Evolutionary conservation across 2,888 invertebrate genomes (phyloP).

Genomic region (Trichacis sp.): DNA sequence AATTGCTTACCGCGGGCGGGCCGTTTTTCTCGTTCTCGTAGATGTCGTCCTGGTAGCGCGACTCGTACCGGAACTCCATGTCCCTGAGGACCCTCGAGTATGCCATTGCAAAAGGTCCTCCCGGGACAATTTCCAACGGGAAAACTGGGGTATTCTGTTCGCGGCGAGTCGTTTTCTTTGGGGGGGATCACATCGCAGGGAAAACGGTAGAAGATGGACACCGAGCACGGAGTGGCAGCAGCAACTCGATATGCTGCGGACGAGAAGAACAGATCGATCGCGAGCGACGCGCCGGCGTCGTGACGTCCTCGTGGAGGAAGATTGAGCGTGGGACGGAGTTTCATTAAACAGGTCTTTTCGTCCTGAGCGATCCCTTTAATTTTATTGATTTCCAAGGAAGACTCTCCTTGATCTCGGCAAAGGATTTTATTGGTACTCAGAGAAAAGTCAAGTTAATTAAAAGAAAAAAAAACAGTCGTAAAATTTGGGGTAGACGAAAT

Average conservation of each 20-base stretch:
- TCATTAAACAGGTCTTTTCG: not conserved
- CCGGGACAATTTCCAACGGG: no score
- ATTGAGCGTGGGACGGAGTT: constrained; percentile 2
- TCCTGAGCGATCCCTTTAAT: no score
- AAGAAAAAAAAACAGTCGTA: no score
- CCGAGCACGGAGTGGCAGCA: constrained; percentile 40
- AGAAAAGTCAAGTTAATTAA: no score
- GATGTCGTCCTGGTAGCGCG: constrained; percentile 57
- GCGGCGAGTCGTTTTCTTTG: not conserved
- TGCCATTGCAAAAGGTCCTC: constrained; percentile 13
- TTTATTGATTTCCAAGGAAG: no score
- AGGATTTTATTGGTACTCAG: no score
- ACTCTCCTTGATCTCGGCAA: no score
- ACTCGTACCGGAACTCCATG: constrained; percentile 50
- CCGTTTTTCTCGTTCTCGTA: constrained; percentile 59
- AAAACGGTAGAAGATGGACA: constrained; percentile 9
- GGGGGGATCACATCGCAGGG: constrained; percentile 29
- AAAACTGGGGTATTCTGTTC: not conserved
- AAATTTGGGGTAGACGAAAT: no score
- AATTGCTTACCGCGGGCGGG: constrained; percentile 56
- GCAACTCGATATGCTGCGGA: constrained; percentile 33
- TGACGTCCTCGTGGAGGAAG: constrained; percentile 31
- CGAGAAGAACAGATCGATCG: constrained; percentile 59
- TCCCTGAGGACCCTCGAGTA: constrained; percentile 26
- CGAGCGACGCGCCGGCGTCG: constrained; percentile 64